phyloP scores from a whole-genome alignment of 1,140 invertebrate genomes.

The Penaeus indicus region DNA sequence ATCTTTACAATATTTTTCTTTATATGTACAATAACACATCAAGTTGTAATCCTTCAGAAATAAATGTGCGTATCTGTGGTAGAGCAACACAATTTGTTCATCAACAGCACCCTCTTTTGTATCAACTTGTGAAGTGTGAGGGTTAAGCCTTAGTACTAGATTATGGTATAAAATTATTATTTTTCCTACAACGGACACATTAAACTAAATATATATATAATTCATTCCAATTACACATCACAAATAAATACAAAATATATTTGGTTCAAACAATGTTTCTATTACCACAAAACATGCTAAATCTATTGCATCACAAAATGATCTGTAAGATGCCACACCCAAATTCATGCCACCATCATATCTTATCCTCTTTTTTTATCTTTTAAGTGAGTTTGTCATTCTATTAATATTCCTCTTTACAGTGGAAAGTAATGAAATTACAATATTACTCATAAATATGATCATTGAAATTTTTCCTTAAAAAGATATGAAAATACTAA shows the following conservation, averaged over 20 bases:
- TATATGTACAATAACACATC: no score
- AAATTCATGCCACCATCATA: no score
- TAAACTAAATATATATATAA: slow-evolving; percentile 15
- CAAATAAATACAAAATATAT: slow-evolving; percentile 26
- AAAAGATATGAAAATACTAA: no score
- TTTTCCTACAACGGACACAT: slow-evolving; percentile 11
- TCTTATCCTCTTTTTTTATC: no score
- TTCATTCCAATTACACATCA: neutral
- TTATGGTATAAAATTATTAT: slow-evolving; percentile 30
- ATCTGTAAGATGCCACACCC: no score
- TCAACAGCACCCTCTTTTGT: slow-evolving; percentile 28
- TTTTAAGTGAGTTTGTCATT: no score
- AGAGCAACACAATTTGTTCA: slow-evolving; percentile 2
- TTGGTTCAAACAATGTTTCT: slow-evolving; percentile 8
- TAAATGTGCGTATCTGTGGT: neutral
- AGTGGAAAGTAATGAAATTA: no score
- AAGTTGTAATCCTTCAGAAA: no score
- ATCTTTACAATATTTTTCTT: no score
- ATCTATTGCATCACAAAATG: slow-evolving; percentile 18
- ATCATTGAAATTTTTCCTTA: no score
- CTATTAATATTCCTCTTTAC: no score
- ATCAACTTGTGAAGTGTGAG: slow-evolving; percentile 25
- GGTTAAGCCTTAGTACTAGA: slow-evolving; percentile 18
- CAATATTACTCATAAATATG: no score
- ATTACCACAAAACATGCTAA: slow-evolving; percentile 10